Base-by-base conservation (phyloP, 2,888 invertebrate genomes). In the Phragmatobia fuliginosa region DNA sequence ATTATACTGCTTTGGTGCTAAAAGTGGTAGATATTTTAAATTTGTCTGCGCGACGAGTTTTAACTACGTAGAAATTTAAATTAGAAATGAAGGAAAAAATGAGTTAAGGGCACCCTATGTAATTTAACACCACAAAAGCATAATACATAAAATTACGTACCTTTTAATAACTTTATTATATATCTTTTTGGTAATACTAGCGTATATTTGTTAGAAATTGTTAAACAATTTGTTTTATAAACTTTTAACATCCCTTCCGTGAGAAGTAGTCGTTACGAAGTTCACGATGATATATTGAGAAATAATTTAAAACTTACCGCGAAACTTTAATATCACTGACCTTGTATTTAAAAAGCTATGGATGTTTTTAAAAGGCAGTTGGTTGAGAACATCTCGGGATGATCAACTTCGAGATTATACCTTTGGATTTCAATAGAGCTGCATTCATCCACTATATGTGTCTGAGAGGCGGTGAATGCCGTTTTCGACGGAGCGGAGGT, bases 1-100 rank as follows among this genome's bases (percentile, higher is more conserved):
- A 92, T 90, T 90, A 91, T 89, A 83, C 87, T 87, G 83, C 85
- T 84, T 87, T 87, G 87, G 81, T 82, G 79, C 77, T 71, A 70
- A 69, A 75, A 74, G 75, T 80, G 78, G 78, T 73, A 71, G 76
- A 78, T 71, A 79, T 87, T 87, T 86, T 85, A 84, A 83, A 86
- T 86, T 85, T 85, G 82, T 81, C 82, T 66, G 70, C 67, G 72
- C 67, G 71, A 74, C 58, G 63, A 75, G 61, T 66, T 75, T 78
- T 79, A 66, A 72, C 69, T 72, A 73, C 72, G 75, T 75, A 66
- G 65, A 77, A 81, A 77, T 73, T 72, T 62, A 71, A 78, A 83
- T 82, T 79, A 79, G 72, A 74, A 77, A 73, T 75, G 77, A 79
- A 72, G 71, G 74, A 72, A 70, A 71, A 65, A 79, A 75, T 75